Evolutionary conservation across 2,888 invertebrate genomes (phyloP), one percentile per base, ranked within the genome.

Genomic region (Carpatolechia fugitivella): DNA sequence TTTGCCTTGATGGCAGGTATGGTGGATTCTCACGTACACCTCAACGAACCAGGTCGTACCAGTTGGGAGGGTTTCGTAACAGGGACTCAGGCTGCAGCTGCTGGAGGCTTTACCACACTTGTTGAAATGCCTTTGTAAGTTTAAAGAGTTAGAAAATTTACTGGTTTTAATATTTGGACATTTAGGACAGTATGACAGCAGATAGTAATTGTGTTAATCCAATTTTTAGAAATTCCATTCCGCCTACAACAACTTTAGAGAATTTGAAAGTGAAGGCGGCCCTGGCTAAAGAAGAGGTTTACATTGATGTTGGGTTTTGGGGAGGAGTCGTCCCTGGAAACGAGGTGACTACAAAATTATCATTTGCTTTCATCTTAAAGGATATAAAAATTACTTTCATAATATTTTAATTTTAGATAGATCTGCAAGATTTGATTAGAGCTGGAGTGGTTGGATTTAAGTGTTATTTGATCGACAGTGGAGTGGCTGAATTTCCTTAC

Each of bases 281-380:
- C 7, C 90, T 90, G 3, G 94, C 95, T 0, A 79, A 81, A 52
- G 92, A 91, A 49, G 91, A 92, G 65, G 82, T 92, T 36, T 93
- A 89, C 63, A 92, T 94, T 0, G 94, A 95, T 71, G 92, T 95
- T 31, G 95, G 92, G 11, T 95, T 95, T 80, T 95, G 95, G 95
- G 95, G 95, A 40, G 95, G 94, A 11, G 87, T 94, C 0, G 84
- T 94, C 38, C 94, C 94, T 6, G 92, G 91, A 35, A 95, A 95
- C 76, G 79, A 90, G 68, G 92, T 93, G 68, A 66, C 52, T 55
- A 38, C 16, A 35, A 3, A 4, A 2, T 33, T 4, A 11, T 33
- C 11, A 11, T 33, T 33, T 33, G n/a, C n/a, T n/a, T n/a, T n/a
- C n/a, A n/a, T n/a, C n/a, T 24, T 24, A 24, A 24, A 24, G 24